phyloP scores from a whole-genome alignment of 2,113 vertebrate genomes.

The Myiozetetes cayanensis region DNA sequence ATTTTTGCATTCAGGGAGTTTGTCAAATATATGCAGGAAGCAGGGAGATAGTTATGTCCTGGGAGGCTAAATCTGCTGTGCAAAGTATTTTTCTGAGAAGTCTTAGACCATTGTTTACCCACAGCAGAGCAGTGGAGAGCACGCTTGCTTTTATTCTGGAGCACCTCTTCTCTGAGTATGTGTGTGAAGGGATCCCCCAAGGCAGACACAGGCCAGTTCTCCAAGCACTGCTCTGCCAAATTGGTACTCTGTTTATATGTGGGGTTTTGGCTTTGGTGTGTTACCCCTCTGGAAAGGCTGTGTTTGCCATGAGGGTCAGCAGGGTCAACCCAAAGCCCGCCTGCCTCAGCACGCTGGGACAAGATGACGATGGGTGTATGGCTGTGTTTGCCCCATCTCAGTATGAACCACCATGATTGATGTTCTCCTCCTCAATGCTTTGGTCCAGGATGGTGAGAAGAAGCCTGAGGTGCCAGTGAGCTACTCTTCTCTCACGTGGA shows the following conservation, averaged over 20 bases:
- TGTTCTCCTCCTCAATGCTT: not conserved
- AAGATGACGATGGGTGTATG: not conserved
- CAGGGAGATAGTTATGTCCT: not conserved
- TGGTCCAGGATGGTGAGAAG: not conserved
- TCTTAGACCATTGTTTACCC: fast-evolving
- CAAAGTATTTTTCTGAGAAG: not conserved
- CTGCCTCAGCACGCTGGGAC: not conserved
- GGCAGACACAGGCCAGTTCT: not conserved
- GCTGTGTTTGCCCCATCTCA: not conserved
- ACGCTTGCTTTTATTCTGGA: not conserved
- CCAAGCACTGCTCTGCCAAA: not conserved
- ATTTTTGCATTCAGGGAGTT: not conserved
- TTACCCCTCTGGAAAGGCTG: fast-evolving
- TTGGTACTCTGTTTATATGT: not conserved
- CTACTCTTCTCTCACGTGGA: fast-evolving
- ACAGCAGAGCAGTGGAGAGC: not conserved
- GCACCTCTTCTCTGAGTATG: fast-evolving
- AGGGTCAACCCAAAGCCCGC: not conserved
- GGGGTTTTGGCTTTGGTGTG: not conserved
- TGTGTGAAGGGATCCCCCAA: not conserved
- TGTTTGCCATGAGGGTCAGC: not conserved
- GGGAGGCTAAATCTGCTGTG: not conserved
- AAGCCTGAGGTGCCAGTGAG: not conserved
- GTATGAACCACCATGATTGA: fast-evolving
- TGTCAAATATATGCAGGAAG: fast-evolving